Base-by-base conservation (phyloP, 2,113 vertebrate genomes). In the Bothrops jararaca region DNA sequence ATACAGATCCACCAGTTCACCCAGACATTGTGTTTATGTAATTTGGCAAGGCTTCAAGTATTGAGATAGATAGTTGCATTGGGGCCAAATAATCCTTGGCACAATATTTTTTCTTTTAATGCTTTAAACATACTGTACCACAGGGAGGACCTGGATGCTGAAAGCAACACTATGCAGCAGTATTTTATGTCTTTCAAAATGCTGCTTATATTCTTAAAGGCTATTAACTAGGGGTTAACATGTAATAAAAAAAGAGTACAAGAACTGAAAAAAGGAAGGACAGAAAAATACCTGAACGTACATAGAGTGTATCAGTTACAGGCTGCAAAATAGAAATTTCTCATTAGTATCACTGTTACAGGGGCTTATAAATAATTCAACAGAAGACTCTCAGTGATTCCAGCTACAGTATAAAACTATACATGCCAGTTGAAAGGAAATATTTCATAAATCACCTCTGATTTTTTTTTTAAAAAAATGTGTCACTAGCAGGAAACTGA, bases 281-380 rank as follows among this genome's bases (percentile, higher is more conserved):
- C 20, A 45, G 0, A 1, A n/a, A 50, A 52, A 69, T 22, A 80
- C 48, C 34, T 20, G 12, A 86, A 23, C 0, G 91, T 92, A 89
- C 48, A 48, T 0, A 5, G 60, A n/a, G 54, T 15, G 9, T 95
- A 95, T 94, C 92, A 91, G n/a, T 89, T 95, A 87, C 94, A 95
- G 91, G 74, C 52, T 95, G 85, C 93, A 95, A 93, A 90, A 90
- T 80, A 94, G 89, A 94, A 91, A 89, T 60, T 94, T 90, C 74
- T 94, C 53, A 1, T 56, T 94, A 86, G 93, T 94, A 96, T 96
- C n/a, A 39, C 93, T 94, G 93, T 89, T 89, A 96, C 96, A 95
- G 93, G 95, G 90, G 94, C 93, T 39, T 6, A 94, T 96, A 64
- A 97, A 97, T 97, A 96, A 96, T 96, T 96, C 91, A 96, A 86